Base-by-base conservation (phyloP, 92 coral and sea anemone genomes). In the Palythoa grandiflora region DNA sequence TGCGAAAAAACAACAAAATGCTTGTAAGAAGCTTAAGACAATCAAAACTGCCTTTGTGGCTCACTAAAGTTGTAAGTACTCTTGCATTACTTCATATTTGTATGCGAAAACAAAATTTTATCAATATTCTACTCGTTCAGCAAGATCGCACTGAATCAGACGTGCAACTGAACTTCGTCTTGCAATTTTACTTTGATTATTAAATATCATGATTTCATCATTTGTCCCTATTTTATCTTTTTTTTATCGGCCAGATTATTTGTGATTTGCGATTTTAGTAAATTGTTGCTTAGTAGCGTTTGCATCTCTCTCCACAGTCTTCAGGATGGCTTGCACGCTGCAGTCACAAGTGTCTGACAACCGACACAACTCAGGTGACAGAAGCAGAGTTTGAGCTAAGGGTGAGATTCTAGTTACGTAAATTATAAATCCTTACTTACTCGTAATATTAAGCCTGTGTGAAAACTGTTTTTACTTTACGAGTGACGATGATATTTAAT, bases 301-400 rank as follows among this genome's bases (percentile, higher is more conserved):
- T 57, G 57, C 37, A 17, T 63, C 55, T 79, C 54, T 19, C 52
- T 36, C 84, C 14, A 16, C 47, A 79, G 84, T 38, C 72, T 7
- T 38, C 73, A 60, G 71, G 84, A 10, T 79, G 84, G 84, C 57
- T 60, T 38, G 59, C 44, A 60, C 38, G 57, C 19, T 59, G 21
- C 59, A 19, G 21, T 50, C 44, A 68, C 17, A 79, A 79, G 59
- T 73, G 84, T 3, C 21, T 79, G 9, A 10, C 84, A 12, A 79
- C 84, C 50, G 72, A 79, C 9, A 48, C 73, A 35, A 68, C 53
- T 16, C 88, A 93, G 71, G 98, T 94, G 35, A 79, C 85, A 38
- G 93, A 92, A 73, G 98, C 98, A 68, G 96, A 94, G 70, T 94
- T 94, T 89, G 98, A 94, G 40, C 85, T 93, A 36, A 71, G 90